Conservation (phyloP, 2,888 invertebrate species). For the Cheilosia vernalis region DNA sequence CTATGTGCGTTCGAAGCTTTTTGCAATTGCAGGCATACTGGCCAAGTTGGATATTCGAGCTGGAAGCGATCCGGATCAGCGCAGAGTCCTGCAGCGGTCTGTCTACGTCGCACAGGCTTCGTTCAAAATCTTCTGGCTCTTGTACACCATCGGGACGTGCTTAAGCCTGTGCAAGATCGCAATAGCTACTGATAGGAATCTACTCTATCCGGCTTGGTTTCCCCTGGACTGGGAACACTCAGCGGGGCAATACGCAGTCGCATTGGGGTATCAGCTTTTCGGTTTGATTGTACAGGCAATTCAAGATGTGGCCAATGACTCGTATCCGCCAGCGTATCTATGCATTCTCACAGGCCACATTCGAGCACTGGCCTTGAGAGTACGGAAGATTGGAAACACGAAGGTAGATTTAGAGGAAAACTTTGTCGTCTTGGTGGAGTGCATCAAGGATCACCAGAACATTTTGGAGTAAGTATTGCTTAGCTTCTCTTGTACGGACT, state of each 20-base stretch:
- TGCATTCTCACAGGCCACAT: conserved; percentile 80
- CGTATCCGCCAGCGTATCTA: conserved; percentile 81
- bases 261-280: conserved; percentile 78
- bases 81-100: conserved; percentile 73
- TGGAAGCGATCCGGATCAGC: conserved; percentile 70
- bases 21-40: conserved; percentile 75
- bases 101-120: conserved; percentile 75
- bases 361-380: conserved; percentile 78
- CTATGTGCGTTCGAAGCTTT: conserved; percentile 77
- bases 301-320: conserved; percentile 80
- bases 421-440: conserved; percentile 76
- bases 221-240: conserved; percentile 79
- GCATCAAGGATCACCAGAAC: conserved; percentile 79
- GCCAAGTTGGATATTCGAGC: conserved; percentile 74
- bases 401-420: conserved; percentile 42
- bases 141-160: conserved; percentile 78
- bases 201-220: conserved; percentile 82
- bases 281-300: conserved; percentile 79
- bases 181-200: conserved; percentile 73
- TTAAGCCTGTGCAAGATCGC: conserved; percentile 78
- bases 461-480: conserved; percentile 76
- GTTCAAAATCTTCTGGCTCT: conserved; percentile 77
- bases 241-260: conserved; percentile 71
- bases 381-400: conserved; percentile 77
- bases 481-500: neutral